Evolutionary conservation across 2,113 vertebrate species (phyloP), one percentile per base, ranked within the genome.

Genomic region (Lichenostomus cassidix): DNA sequence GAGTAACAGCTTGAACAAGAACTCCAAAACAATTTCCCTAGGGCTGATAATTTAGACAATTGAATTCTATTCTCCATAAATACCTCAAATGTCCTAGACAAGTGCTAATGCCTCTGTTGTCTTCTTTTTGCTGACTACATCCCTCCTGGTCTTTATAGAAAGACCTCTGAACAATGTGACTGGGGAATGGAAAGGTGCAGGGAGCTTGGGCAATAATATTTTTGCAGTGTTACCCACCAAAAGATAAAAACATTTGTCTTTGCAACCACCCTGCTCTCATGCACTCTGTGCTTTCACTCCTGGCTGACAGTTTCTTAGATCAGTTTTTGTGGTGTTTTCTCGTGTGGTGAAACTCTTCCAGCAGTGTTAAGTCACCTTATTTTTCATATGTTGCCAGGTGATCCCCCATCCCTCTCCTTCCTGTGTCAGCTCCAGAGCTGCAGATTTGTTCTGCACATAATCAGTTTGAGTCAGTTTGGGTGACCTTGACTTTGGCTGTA

Each of bases 1-100:
- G n/a, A 84, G n/a, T 78, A 94, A 58, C 65, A 91, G 65, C 60
- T 75, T 87, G 74, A 78, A 87, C 67, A 53, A 92, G 53, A 82
- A 41, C 64, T 87, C 73, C 77, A 53, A 62, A 97, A 63, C 73
- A 67, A 56, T 95, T 92, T 89, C 64, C 87, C 39, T 59, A 33
- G 65, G 70, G 83, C 53, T 89, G 65, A 73, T 89, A 70, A 90
- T 82, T 87, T 84, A 60, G 49, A 44, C 70, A 82, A 31, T 33
- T 91, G 60, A 67, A 56, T 76, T 82, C 85, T 92, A 14, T 67
- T 89, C 37, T 80, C 46, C 35, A 33, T 75, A 89, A 91, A 79
- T 89, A 82, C 4, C 9, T 85, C 55, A 78, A 13, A 75, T 62
- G 42, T 94, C 77, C 53, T 79, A 75, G 87, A 82, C 55, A 79